phyloP scores from a whole-genome alignment of 1,140 invertebrate species.

The Sycophila sp. region DNA sequence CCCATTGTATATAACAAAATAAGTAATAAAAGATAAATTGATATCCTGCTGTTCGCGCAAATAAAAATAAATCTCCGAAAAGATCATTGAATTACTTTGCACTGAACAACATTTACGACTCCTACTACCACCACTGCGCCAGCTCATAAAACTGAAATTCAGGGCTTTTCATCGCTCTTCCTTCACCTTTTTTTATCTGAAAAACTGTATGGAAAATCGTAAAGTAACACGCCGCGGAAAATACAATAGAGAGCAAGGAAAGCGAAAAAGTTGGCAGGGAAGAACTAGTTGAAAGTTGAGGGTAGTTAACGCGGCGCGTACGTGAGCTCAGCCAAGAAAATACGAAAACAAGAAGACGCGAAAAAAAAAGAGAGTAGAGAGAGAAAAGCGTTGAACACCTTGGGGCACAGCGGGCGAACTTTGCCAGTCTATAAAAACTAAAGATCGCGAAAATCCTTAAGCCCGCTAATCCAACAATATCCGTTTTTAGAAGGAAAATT shows the following conservation, averaged over 20 bases:
- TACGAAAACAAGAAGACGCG: conserved; percentile 1
- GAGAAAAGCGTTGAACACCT: no score
- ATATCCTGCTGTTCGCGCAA: no score
- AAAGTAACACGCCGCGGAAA: conserved; percentile 5
- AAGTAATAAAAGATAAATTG: no score
- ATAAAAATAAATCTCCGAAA: no score
- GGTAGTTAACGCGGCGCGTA: conserved; percentile 33
- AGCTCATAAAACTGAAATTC: no score
- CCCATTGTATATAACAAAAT: no score
- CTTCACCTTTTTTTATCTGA: not conserved
- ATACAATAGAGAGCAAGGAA: conserved; percentile 13
- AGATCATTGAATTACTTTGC: no score
- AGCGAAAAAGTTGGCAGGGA: conserved; percentile 23
- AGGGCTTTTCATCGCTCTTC: not conserved
- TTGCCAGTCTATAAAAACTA: conserved; percentile 3
- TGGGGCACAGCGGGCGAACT: not conserved
- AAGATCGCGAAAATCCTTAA: conserved; percentile 17
- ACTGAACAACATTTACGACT: no score
- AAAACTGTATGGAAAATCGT: conserved; percentile 9
- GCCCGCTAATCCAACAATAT: conserved; percentile 27
- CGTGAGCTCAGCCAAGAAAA: conserved; percentile 19
- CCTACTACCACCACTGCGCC: no score
- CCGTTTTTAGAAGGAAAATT: conserved; percentile 5
- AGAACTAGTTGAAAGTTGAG: conserved; percentile 26
- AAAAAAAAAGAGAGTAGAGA: not conserved